Conservation (phyloP, 2,113 vertebrate genomes). For the Ariopsis seemanni region DNA sequence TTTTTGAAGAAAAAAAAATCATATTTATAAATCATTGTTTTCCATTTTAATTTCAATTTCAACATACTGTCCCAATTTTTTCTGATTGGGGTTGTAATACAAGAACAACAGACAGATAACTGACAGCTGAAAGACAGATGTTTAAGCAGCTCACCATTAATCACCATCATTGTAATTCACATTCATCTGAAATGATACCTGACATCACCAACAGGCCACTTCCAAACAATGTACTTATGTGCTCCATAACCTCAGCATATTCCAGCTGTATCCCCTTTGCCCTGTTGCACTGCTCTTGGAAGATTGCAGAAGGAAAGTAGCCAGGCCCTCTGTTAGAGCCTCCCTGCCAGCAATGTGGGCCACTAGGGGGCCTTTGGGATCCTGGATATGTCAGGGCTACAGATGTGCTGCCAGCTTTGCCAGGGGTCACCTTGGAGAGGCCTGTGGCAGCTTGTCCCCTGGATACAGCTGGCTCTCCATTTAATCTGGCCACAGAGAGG, state of each 20-base stretch:
- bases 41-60: too few relatives aligned
- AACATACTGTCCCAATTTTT: too few relatives aligned
- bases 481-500: constrained; percentile 58
- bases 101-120: background rate
- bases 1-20: too few relatives aligned
- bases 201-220: constrained; percentile 6
- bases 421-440: constrained; percentile 65
- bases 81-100: background rate
- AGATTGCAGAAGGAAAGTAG: constrained; percentile 49
- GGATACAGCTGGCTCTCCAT: constrained; percentile 59
- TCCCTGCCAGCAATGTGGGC: constrained; percentile 47
- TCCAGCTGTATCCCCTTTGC: constrained; percentile 39
- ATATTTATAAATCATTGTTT: too few relatives aligned
- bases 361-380: constrained; percentile 45
- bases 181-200: constrained; percentile 14
- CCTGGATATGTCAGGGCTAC: constrained; percentile 57
- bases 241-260: constrained; percentile 48
- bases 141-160: background rate
- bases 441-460: constrained; percentile 55
- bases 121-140: background rate
- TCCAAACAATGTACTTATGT: constrained; percentile 47
- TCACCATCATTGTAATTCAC: background rate
- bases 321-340: constrained; percentile 46
- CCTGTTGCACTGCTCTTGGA: constrained; percentile 43
- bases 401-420: constrained; percentile 66